Evolutionary conservation across 2,888 invertebrate species (phyloP).

Genomic region (Synergus umbraculus): DNA sequence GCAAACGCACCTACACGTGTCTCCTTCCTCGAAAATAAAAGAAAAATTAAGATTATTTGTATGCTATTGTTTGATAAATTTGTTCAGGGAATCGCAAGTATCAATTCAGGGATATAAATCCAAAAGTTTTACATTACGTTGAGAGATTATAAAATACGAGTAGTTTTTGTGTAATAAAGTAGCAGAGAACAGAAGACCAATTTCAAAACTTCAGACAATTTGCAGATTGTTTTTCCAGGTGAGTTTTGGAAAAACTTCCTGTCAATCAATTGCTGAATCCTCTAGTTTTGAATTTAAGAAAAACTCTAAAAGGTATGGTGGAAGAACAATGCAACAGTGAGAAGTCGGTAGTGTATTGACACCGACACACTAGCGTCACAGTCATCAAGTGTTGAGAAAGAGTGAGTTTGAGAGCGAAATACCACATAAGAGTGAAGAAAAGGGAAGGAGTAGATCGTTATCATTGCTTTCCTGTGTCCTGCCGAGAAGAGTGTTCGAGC

Average conservation of each 20-base stretch:
- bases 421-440: conserved; percentile 28
- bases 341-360: background rate
- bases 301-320: background rate
- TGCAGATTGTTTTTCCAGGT: no score
- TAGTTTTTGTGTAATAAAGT: no score
- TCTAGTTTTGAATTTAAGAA: background rate
- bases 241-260: no score
- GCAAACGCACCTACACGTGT: conserved; percentile 22
- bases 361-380: conserved; percentile 52
- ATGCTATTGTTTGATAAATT: conserved; percentile 24
- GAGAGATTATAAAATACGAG: background rate
- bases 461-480: conserved; percentile 76
- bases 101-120: background rate
- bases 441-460: conserved; percentile 67
- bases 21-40: background rate
- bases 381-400: conserved; percentile 58
- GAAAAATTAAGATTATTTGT: background rate
- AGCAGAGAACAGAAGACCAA: no score
- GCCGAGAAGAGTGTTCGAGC: conserved; percentile 74
- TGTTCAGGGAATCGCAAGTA: background rate
- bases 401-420: conserved; percentile 46
- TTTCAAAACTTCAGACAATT: no score
- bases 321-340: conserved; percentile 17
- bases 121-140: background rate
- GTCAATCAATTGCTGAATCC: no score